phyloP scores from a whole-genome alignment of 1,140 invertebrate genomes.

The Wasmannia auropunctata region DNA sequence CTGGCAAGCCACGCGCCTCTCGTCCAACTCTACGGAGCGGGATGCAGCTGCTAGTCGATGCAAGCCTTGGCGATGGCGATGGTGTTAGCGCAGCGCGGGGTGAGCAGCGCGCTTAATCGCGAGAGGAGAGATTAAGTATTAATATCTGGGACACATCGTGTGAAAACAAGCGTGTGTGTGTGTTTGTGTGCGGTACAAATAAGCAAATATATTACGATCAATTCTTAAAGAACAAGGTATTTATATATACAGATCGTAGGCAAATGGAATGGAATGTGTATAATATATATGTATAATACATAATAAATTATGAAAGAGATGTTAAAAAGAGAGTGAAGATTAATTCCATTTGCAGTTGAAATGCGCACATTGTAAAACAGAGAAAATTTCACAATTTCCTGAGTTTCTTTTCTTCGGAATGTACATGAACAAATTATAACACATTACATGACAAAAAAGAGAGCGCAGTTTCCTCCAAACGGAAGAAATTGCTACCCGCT shows the following conservation, averaged over 20 bases:
- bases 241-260: not conserved
- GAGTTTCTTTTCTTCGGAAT: not conserved
- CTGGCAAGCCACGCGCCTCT: slow-evolving; percentile 15
- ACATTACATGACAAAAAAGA: not conserved
- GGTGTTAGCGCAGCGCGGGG: not conserved
- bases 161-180: not conserved
- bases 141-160: not conserved
- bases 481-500: not conserved
- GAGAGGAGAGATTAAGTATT: not conserved
- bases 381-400: not conserved
- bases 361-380: not conserved
- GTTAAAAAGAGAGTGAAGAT: not conserved
- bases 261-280: not conserved
- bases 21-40: slow-evolving; percentile 36
- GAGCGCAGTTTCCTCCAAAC: not conserved
- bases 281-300: too few relatives aligned
- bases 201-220: slow-evolving; percentile 14
- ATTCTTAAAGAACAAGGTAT: not conserved
- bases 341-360: not conserved
- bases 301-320: not conserved
- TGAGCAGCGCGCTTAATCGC: not conserved
- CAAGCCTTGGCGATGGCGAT: slow-evolving; percentile 31
- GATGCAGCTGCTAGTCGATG: slow-evolving; percentile 33
- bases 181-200: not conserved
- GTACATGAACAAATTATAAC: not conserved